phyloP scores from a whole-genome alignment of 2,113 vertebrate genomes.

The Varanus komodoensis region DNA sequence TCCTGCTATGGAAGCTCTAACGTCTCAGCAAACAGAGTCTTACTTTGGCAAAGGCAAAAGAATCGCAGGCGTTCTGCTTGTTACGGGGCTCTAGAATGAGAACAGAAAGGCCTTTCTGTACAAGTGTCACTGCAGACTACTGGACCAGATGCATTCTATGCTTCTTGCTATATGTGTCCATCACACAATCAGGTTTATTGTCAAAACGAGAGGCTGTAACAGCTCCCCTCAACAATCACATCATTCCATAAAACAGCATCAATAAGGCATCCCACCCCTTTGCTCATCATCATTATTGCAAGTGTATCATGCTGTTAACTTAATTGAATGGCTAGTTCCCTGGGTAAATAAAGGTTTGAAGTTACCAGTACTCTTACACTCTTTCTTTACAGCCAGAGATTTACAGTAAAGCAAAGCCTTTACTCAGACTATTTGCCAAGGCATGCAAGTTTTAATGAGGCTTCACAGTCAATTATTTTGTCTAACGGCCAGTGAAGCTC shows the following conservation, averaged over 20 bases:
- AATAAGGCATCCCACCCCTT: background rate
- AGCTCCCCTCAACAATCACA: background rate
- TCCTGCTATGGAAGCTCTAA: background rate
- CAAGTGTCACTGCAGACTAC: background rate
- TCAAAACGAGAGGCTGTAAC: background rate
- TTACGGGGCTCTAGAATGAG: background rate
- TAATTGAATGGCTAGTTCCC: background rate
- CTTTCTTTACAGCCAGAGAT: background rate
- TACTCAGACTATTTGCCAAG: background rate
- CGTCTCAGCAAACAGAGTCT: background rate
- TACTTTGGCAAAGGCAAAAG: background rate
- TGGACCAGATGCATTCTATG: background rate
- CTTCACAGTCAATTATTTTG: background rate
- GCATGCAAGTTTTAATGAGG: too few species aligned
- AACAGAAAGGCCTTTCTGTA: background rate
- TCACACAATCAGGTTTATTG: background rate
- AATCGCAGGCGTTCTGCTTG: background rate
- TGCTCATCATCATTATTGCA: background rate
- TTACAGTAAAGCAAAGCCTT: background rate
- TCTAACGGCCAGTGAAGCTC: background rate
- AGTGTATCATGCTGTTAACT: background rate
- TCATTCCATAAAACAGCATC: background rate
- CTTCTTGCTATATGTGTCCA: background rate
- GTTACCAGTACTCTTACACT: background rate
- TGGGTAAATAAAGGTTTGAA: background rate